Evolutionary conservation across 30 jellyfish, hydroid and myxozoan species (phyloP), one percentile per base, ranked within the genome.

Genomic region (Pelagia noctiluca): DNA sequence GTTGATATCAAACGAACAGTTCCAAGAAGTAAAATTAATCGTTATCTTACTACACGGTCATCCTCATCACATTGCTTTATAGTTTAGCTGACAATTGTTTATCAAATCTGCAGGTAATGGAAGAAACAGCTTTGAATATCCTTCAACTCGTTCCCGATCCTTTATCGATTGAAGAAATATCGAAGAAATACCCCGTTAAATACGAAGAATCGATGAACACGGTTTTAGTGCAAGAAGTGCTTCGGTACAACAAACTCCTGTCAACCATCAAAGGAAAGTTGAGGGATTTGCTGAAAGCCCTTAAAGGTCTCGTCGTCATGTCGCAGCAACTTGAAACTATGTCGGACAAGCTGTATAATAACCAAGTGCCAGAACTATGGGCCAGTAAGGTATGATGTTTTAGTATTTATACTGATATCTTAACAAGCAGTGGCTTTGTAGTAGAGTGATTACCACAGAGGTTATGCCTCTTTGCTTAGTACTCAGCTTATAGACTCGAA

Each of bases 181-280:
- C 82, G 8, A 84, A 57, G 66, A 91, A 91, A 52, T 91, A 91
- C 50, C 98, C 98, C 7, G 98, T 91, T 26, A 91, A 63, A 53
- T 91, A 91, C 81, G 98, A 91, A 61, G 98, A 91, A 30, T 91
- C 98, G 22, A 91, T 91, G 98, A 91, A 91, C 84, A 91, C 98
- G 3, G 98, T 91, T 7, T 74, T 91, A 48, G 94, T 84, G 18
- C 98, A 91, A 47, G 98, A 91, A 57, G 96, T 91, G 35, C 81
- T 74, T 13, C 94, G 98, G 13, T 91, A 91, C 71, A 91, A 91
- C 83, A 91, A 85, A 61, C 69, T 91, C 22, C 93, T 91, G 63
- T 29, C 81, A 34, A 80, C 94, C 34, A 83, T 91, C 70, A 85
- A 84, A 35, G 73, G 71, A 32, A 76, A 94, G 0, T 75, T 91